phyloP scores from a whole-genome alignment of 2,113 vertebrate species.

The Chaetura pelagica region DNA sequence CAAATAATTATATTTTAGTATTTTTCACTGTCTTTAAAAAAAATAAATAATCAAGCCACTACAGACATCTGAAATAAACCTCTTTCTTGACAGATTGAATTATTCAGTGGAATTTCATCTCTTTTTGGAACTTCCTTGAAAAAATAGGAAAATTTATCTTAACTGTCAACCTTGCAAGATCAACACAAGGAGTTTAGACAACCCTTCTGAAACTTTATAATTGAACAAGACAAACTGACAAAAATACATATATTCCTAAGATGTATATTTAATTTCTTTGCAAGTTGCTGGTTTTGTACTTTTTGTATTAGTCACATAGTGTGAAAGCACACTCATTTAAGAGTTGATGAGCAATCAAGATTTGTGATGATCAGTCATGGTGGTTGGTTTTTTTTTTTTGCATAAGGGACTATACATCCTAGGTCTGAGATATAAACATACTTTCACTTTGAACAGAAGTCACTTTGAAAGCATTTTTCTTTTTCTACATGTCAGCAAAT shows the following conservation, averaged over 20 bases:
- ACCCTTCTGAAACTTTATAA: background rate
- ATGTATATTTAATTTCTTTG: constrained; percentile 1
- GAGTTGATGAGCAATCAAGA: background rate
- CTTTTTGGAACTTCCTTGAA: background rate
- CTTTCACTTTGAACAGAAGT: constrained; percentile 21
- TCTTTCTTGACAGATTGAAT: background rate
- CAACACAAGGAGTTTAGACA: background rate
- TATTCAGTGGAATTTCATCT: background rate
- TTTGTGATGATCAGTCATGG: background rate
- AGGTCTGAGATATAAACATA: background rate
- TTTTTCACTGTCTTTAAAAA: background rate
- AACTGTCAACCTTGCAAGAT: background rate
- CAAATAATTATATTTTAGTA: background rate
- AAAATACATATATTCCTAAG: background rate
- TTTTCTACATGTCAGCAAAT: background rate
- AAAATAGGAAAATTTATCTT: background rate
- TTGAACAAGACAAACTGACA: background rate
- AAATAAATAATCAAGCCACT: background rate
- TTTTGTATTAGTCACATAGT: background rate
- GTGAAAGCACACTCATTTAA: constrained; percentile 29
- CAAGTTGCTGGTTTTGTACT: background rate
- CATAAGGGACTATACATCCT: background rate
- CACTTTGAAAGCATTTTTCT: background rate
- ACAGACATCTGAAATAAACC: background rate
- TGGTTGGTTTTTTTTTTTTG: background rate